Evolutionary conservation across 2,888 invertebrate genomes (phyloP).

Genomic region (Gasteruption jaculator): DNA sequence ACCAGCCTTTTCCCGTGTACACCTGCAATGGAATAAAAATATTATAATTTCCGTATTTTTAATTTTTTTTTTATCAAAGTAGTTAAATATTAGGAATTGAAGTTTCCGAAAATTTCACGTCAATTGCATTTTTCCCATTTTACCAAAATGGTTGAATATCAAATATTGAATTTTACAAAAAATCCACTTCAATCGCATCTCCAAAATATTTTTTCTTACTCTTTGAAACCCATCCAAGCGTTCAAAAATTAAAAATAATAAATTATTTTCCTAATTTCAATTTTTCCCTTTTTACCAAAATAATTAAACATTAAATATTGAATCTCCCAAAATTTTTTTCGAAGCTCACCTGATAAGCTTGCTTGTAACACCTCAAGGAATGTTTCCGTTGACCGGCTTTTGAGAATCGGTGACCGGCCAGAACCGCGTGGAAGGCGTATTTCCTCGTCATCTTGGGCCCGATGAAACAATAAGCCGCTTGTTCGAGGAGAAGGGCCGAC

Average conservation of each 20-base stretch:
- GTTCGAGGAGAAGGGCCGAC: slow-evolving; percentile 89
- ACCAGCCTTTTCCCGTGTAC: slow-evolving; percentile 78
- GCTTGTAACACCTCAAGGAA: slow-evolving; percentile 85
- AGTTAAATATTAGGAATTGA: no score
- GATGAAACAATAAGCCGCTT: slow-evolving; percentile 90
- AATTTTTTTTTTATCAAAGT: no score
- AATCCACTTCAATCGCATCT: no score
- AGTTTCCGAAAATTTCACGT: slow-evolving; percentile 17
- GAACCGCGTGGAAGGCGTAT: slow-evolving; percentile 93
- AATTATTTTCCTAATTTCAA: no score
- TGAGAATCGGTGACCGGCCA: slow-evolving; percentile 92
- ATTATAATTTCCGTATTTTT: no score
- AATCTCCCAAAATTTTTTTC: no score
- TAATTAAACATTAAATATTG: no score
- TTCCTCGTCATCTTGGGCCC: slow-evolving; percentile 77
- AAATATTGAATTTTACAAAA: no score
- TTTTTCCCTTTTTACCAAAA: no score
- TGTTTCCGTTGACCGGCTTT: slow-evolving; percentile 91
- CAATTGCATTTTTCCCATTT: slow-evolving; percentile 18
- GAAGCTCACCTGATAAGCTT: slow-evolving; percentile 74
- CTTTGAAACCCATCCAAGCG: no score
- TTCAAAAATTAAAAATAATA: no score
- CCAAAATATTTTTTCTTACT: no score
- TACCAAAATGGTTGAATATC: slow-evolving; percentile 3
- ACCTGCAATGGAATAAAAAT: slow-evolving; percentile 54